phyloP scores from a whole-genome alignment of 2,888 invertebrate genomes.

The Drosophila colorata region DNA sequence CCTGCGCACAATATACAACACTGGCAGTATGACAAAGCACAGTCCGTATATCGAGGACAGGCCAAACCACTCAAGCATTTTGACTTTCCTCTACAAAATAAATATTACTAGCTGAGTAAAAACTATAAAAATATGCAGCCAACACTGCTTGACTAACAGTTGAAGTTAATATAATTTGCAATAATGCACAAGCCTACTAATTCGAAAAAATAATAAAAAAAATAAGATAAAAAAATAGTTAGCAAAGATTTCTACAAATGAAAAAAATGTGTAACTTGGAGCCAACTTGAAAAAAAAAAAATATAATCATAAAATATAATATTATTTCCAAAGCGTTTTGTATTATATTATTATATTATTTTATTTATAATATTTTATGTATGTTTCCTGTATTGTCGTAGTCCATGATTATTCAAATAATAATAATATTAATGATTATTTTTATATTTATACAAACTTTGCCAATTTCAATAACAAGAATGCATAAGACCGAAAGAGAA shows the following conservation, averaged over 20 bases:
- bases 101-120: background rate
- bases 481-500: background rate
- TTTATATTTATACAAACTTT: background rate
- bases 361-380: no score
- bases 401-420: no score
- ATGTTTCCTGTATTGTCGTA: no score
- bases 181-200: background rate
- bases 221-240: no score
- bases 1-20: conserved; percentile 9
- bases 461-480: background rate
- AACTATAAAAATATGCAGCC: conserved; percentile 1
- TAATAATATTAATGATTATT: background rate
- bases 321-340: no score
- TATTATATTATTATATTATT: no score
- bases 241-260: no score
- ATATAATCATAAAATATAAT: no score
- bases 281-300: no score
- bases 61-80: background rate
- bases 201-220: no score
- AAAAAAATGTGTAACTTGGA: no score
- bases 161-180: background rate
- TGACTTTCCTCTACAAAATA: conserved; percentile 1
- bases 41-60: conserved; percentile 1
- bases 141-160: background rate
- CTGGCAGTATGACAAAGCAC: conserved; percentile 3